Percentiles rank a stretch among this genome's conserved stretches.
These are phyloP conservation scores for Coenonympha glycerion DNA, from an alignment of 2,888 invertebrate genomes.

Conservation along the genomic window DNA sequence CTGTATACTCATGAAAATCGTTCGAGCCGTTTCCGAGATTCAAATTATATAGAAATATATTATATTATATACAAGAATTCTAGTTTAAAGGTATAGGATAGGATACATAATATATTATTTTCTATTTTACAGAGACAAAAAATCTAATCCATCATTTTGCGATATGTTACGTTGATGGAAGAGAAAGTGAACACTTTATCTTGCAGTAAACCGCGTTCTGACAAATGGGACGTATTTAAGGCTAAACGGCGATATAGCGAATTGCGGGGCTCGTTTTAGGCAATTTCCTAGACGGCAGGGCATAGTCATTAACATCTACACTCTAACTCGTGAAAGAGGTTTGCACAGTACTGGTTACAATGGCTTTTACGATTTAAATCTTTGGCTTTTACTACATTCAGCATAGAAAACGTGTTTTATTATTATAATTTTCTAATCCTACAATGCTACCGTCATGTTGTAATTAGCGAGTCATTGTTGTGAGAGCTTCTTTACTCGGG, in stretches of 20 bases:
- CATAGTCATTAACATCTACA: conserved; percentile 20
- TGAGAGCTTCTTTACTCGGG: too few relatives aligned
- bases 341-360: conserved; percentile 13
- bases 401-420: not conserved
- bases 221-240: conserved; percentile 20
- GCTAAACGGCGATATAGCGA: conserved; percentile 19
- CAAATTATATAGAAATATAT: too few relatives aligned
- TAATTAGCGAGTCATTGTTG: not conserved
- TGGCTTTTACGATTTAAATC: too few relatives aligned
- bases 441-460: not conserved
- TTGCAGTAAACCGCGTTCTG: conserved; percentile 22
- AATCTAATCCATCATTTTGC: not conserved
- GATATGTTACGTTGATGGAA: not conserved
- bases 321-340: conserved; percentile 16
- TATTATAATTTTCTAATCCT: not conserved
- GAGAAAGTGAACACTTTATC: conserved; percentile 21
- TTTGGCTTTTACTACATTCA: not conserved
- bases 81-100: too few relatives aligned
- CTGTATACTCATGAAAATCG: too few relatives aligned
- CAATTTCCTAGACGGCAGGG: conserved; percentile 22
- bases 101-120: too few relatives aligned
- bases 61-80: too few relatives aligned
- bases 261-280: conserved; percentile 19
- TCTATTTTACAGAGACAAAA: not conserved
- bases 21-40: too few relatives aligned